Base-by-base conservation (phyloP, 1,140 invertebrate genomes). In the Agrilus planipennis region DNA sequence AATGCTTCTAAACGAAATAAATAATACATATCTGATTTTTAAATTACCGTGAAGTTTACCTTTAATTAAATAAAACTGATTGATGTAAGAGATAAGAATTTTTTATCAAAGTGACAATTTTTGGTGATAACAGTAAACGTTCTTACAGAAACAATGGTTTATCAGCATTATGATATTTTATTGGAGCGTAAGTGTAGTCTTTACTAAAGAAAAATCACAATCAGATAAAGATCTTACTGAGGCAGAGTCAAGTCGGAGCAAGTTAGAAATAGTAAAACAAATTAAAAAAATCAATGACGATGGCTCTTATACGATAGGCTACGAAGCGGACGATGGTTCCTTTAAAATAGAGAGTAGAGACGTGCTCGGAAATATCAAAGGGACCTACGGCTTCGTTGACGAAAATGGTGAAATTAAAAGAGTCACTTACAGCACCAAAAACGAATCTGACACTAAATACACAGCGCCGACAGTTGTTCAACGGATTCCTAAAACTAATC, bases 371-470 rank as follows among this genome's bases (percentile, higher is more conserved):
- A 81, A 85, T 55, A 81, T 89, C 25, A 84, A 85, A 57, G 86
- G 86, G 31, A 86, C 84, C 21, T 89, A 87, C 61, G 86, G 86
- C 38, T 89, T 84, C 62, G 70, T 88, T 22, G 84, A 89, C 54
- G 74, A 78, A 25, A 71, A 76, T 46, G 85, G 85, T 5, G 76
- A 84, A 58, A 75, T 87, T 37, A 85, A 89, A 64, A 70, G 81
- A 29, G 82, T 89, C n/a, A 83, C 86, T 4, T 90, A 89, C 62
- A 76, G 77, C 4, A 68, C 72, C 14, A 71, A 64, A 49, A 73
- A 74, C 42, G 64, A 60, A 11, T 72, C 45, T 64, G 69, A 44
- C 67, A 61, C 46, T 64, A 64, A 47, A 59, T 62, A 67, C 49
- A 63, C 70, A 60, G 55, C 64, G 23, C 54, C 65, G 12, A 65